Evolutionary conservation across 2,797 vertebrate genomes (phyloP), one percentile per base, ranked within the genome.

Genomic region (Labroides dimidiatus): DNA sequence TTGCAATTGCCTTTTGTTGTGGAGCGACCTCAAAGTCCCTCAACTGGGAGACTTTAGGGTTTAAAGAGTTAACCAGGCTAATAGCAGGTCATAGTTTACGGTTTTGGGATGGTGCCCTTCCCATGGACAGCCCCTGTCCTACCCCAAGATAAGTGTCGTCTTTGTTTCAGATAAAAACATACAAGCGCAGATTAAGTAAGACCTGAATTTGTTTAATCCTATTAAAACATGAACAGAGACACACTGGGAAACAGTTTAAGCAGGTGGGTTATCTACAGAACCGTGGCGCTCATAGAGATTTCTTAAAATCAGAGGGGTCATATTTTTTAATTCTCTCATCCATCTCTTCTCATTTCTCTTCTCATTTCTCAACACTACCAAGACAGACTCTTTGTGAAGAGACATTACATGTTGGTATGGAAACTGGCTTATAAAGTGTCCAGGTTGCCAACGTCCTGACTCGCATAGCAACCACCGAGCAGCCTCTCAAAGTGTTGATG

Each of bases 361-460:
- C 69, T 77, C 62, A 30, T 27, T 54, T 55, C 57, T 75, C 24
- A 17, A 51, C 30, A 50, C 73, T 52, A 55, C 62, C 30, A 30
- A 73, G 58, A 76, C 72, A 62, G 62, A 67, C 66, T 79, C 73
- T 69, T 36, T 59, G 78, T 77, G 76, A 64, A 77, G 37, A 81
- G 52, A 69, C 72, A 15, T 45, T 42, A 54, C 36, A 47, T 90
- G 91, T 91, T 92, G 90, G 89, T 92, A 92, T 91, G 91, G 91
- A 88, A 92, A 92, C 89, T 86, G 88, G 87, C 77, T 87, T 66
- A 65, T 82, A 82, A 90, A 87, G 51, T 72, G 67, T 80, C 85
- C 85, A 75, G 74, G 86, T 85, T 92, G 87, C 87, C 78, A 89
- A 89, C 54, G 62, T 77, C 59, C 84, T 50, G 82, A 86, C 80